Conservation (phyloP, 1,140 invertebrate species). For the Platyura marginata region DNA sequence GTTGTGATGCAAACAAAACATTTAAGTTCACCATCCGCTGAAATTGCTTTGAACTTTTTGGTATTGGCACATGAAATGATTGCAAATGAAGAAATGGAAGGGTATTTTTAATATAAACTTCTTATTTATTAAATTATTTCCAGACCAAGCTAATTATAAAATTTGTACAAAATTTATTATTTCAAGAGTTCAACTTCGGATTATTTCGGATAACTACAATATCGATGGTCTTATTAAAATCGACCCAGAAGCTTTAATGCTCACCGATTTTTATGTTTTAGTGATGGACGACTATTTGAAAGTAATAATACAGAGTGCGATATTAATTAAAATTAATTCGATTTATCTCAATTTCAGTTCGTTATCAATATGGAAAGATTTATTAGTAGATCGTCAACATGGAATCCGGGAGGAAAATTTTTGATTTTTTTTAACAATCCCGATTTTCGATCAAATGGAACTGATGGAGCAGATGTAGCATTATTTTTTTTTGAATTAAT, state of each 20-base stretch:
- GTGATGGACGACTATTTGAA: background rate
- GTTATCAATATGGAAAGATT: constrained; percentile 11
- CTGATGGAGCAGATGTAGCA: constrained; percentile 8
- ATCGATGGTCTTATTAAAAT: background rate
- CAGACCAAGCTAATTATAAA: background rate
- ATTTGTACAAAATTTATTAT: constrained; percentile 8
- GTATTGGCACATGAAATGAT: constrained; percentile 12
- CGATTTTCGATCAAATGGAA: constrained; percentile 5
- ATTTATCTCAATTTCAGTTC: constrained; percentile 16
- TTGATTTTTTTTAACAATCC: constrained; percentile 14
- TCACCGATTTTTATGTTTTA: background rate
- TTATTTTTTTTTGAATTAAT: constrained; percentile 11
- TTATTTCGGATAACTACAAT: background rate
- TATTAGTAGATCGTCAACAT: constrained; percentile 11
- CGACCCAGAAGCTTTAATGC: background rate
- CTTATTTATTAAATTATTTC: constrained; percentile 10
- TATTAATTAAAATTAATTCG: constrained; percentile 5
- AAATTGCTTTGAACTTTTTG: constrained; percentile 14
- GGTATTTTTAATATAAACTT: constrained; percentile 8
- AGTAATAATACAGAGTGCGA: background rate
- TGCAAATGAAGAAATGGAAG: background rate
- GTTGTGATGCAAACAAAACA: constrained; percentile 13
- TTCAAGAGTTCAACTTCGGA: constrained; percentile 1
- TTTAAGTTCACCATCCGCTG: constrained; percentile 13
- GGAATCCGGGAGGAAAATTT: constrained; percentile 20